Evolutionary conservation across 2,888 invertebrate genomes (phyloP).

Genomic region (Aplocera efformata): DNA sequence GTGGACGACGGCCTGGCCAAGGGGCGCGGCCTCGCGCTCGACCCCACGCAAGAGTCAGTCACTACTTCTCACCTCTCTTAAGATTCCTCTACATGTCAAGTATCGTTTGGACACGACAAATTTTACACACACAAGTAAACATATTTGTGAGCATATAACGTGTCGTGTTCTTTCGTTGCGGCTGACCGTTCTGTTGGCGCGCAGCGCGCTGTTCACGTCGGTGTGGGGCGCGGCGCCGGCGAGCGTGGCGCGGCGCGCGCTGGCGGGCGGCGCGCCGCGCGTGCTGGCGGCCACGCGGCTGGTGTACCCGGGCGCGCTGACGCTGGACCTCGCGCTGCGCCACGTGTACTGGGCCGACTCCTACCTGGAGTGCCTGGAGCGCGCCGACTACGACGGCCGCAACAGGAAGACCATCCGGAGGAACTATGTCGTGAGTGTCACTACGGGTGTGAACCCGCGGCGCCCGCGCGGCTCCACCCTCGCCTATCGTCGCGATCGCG

Average conservation of each 20-base stretch:
- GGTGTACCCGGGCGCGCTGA: slow-evolving; percentile 87
- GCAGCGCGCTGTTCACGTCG: slow-evolving; percentile 85
- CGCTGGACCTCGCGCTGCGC: slow-evolving; percentile 85
- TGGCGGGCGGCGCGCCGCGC: slow-evolving; percentile 83
- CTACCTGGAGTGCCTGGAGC: slow-evolving; percentile 88
- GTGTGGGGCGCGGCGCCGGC: slow-evolving; percentile 85
- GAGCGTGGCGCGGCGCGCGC: slow-evolving; percentile 82
- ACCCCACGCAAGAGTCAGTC: no score
- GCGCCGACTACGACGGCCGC: slow-evolving; percentile 87
- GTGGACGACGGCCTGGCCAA: slow-evolving; percentile 84
- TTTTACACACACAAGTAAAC: no score
- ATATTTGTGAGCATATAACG: no score
- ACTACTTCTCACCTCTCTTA: no score
- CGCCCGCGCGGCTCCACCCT: neutral
- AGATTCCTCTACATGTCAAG: no score
- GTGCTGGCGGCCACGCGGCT: slow-evolving; percentile 84
- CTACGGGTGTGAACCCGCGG: neutral
- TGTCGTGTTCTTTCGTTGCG: no score
- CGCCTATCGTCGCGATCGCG: no score
- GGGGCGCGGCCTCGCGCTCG: slow-evolving; percentile 84
- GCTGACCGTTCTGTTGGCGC: no score
- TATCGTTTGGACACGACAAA: no score
- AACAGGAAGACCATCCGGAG: slow-evolving; percentile 82
- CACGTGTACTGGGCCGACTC: slow-evolving; percentile 90
- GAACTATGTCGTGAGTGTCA: slow-evolving; percentile 65